These are phyloP conservation scores for Bettongia penicillata DNA, from an alignment of 2,113 vertebrate species.

Conservation along the genomic window DNA sequence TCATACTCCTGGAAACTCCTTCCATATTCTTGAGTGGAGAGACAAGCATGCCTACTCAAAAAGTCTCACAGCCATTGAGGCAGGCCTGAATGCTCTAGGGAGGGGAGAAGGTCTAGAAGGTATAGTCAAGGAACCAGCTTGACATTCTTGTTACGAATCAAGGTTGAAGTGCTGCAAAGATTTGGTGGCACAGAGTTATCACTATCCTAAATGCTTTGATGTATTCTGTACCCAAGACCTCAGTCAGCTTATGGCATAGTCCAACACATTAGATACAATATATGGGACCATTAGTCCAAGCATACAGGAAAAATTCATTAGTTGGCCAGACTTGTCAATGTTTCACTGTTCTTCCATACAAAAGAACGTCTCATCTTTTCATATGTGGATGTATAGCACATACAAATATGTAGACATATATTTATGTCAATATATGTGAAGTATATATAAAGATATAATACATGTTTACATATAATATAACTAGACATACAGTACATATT, in stretches of 20 bases:
- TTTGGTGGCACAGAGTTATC: not conserved
- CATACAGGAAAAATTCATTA: not conserved
- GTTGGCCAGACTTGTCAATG: not conserved
- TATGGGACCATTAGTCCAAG: not conserved
- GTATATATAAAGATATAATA: too few relatives aligned
- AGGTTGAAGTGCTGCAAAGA: not conserved
- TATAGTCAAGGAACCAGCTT: not conserved
- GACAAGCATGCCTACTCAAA: not conserved
- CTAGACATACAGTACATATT: not conserved
- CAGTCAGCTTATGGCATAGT: not conserved
- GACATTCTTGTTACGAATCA: not conserved
- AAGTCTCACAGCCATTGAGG: not conserved
- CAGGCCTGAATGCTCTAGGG: not conserved
- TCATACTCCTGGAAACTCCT: not conserved
- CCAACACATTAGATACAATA: not conserved
- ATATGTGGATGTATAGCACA: not conserved
- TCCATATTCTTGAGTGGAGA: not conserved
- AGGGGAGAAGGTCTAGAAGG: not conserved
- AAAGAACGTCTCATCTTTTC: not conserved
- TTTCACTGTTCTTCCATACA: not conserved
- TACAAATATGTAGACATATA: not conserved
- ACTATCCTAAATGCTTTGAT: not conserved
- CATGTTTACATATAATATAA: not conserved
- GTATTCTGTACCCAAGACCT: not conserved
- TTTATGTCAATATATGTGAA: not conserved